Base-by-base conservation (phyloP, 1,140 invertebrate genomes). In the Brachionus asplanchnoidis region DNA sequence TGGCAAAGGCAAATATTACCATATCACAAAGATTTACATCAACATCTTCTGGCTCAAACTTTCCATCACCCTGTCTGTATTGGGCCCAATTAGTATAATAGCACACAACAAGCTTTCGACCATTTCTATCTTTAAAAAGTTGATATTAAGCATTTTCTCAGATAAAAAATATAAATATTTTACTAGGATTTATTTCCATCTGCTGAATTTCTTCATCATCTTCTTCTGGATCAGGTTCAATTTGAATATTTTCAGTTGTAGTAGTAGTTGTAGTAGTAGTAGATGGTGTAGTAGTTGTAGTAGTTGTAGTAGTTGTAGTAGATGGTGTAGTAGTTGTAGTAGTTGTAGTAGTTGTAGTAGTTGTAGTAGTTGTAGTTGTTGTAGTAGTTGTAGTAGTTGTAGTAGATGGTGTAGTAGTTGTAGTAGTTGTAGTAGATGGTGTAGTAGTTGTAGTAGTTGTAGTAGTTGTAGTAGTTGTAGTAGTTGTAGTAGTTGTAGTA, bases 81-180 rank as follows among this genome's bases (percentile, higher is more conserved):
- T 94, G 84, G 0, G 95, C 95, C 96, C 96, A 97, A 86, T 94
- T 97, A 2, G 96, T 97, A 88, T 95, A 92, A 88, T 97, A 98
- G 88, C 97, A 98, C 86, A 97, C 68, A 14, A 84, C 53, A 50
- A 50, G 17, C 50, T 77, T 77, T 8, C 20, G 7, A 20, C 68
- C 36, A 17, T 32, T 77, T 28, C 32, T 44, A 11, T 44, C 20
- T 42, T 70, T 28, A 23, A 46, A 70, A 70, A 28, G 9, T 4
- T 70, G 6, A 9, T 7, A 36, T 20, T 23, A 17, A 17, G 7
- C 26, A 5, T 66, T 66, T 66, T 66, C 11, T 26, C 2, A 17
- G 7, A 17, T 66, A 0, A 2, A 36, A 36, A 36, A 36, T 36
- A 36, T 6, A 36, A 36, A 44, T 40, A 17, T 42, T 9, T 6